phyloP scores from a whole-genome alignment of 64 coral and sea anemone genomes.

The Dendronephthya gigantea region DNA sequence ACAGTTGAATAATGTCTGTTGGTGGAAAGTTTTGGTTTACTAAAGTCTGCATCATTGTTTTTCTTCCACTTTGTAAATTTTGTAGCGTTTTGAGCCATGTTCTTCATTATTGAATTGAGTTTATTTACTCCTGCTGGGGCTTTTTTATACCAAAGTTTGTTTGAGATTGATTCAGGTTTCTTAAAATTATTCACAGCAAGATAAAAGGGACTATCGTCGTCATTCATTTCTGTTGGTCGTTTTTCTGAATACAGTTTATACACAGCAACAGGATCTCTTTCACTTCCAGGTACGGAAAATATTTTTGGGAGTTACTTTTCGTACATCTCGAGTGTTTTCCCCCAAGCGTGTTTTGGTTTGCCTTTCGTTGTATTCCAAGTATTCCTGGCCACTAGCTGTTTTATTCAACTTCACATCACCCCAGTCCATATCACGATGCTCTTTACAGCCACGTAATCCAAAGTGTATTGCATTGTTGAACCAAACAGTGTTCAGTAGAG shows the following conservation, averaged over 20 bases:
- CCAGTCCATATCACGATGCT: background rate
- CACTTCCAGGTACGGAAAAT: slow-evolving; percentile 10
- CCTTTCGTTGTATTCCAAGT: slow-evolving; percentile 36
- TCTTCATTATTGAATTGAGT: slow-evolving; percentile 26
- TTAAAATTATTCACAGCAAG: background rate
- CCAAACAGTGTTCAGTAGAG: slow-evolving; percentile 47
- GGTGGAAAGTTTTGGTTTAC: no score
- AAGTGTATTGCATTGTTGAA: background rate
- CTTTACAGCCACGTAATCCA: no score
- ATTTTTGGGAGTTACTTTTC: slow-evolving; percentile 22
- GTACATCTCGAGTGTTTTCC: background rate
- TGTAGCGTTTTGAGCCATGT: slow-evolving; percentile 5
- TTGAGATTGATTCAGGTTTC: background rate
- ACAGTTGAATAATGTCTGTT: no score
- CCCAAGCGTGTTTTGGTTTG: slow-evolving; percentile 41
- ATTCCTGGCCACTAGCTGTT: slow-evolving; percentile 10
- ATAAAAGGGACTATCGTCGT: slow-evolving; percentile 3
- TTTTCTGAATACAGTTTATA: slow-evolving; percentile 11
- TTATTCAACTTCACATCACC: slow-evolving; percentile 31
- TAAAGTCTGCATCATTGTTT: no score
- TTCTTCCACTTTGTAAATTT: no score
- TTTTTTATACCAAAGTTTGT: slow-evolving; percentile 31
- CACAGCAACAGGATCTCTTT: slow-evolving; percentile 38
- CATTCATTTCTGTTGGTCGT: slow-evolving; percentile 31
- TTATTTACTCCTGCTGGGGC: slow-evolving; percentile 8